These are phyloP conservation scores for Abscondita cerata DNA, from an alignment of 2,888 invertebrate genomes.

Conservation along the genomic window DNA sequence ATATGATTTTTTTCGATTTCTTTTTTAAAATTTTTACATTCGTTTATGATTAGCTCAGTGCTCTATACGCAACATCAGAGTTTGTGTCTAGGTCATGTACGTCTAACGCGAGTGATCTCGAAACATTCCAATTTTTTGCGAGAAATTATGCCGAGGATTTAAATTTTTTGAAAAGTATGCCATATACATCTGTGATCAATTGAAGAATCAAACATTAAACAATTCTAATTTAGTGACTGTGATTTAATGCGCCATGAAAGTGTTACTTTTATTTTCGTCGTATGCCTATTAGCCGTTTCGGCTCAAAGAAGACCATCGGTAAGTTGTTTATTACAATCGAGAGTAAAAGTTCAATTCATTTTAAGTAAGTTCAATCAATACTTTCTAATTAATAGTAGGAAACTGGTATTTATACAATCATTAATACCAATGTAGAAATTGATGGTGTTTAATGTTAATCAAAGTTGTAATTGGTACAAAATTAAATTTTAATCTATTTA, in stretches of 20 bases:
- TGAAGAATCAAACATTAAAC: no score
- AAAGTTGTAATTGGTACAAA: no score
- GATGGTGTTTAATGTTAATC: no score
- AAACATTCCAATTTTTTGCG: neutral
- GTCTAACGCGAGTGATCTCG: conserved; percentile 12
- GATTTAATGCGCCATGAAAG: conserved; percentile 34
- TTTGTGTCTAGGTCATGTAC: conserved; percentile 24
- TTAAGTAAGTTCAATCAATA: neutral
- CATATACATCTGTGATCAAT: conserved; percentile 7
- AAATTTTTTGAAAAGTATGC: neutral
- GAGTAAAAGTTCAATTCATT: no score
- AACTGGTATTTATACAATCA: neutral
- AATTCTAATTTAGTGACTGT: conserved; percentile 17
- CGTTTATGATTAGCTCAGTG: conserved; percentile 34
- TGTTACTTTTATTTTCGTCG: conserved; percentile 31
- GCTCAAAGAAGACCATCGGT: conserved; percentile 38
- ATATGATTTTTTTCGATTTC: conserved; percentile 42
- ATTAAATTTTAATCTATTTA: no score
- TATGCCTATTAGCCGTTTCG: conserved; percentile 29
- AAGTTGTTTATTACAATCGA: conserved; percentile 16
- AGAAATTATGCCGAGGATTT: neutral
- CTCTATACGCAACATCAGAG: conserved; percentile 32
- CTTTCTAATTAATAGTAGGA: neutral
- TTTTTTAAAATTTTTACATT: conserved; percentile 42
- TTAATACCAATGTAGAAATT: neutral